These are phyloP conservation scores for Haliaeetus vocifer DNA, from an alignment of 2,797 vertebrate genomes.

Conservation along the genomic window DNA sequence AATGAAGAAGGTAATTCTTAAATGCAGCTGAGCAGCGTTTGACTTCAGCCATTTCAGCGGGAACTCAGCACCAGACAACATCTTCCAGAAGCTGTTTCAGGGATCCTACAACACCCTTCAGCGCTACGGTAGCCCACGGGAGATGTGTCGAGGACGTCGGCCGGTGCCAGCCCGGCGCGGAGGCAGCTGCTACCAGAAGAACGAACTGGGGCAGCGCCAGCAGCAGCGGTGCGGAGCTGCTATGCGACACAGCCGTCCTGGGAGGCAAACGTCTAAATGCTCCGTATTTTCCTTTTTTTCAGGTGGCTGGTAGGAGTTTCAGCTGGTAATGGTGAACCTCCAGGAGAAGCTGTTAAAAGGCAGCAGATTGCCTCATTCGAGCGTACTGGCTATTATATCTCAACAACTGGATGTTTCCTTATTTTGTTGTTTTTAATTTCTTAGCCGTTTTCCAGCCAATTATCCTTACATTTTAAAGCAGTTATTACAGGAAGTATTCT, in stretches of 20 bases:
- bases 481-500: neutral
- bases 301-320: neutral
- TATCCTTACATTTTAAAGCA: neutral
- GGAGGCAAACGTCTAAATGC: neutral
- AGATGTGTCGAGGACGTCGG: neutral
- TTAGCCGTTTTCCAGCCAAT: neutral
- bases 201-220: neutral
- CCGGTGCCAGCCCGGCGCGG: rapidly evolving
- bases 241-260: rapidly evolving
- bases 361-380: neutral
- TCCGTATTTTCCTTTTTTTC: neutral
- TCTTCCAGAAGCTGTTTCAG: neutral
- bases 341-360: neutral
- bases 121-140: neutral
- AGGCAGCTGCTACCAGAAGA: neutral
- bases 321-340: neutral
- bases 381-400: neutral
- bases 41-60: neutral
- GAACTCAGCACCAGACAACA: neutral
- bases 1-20: slow-evolving; percentile 30
- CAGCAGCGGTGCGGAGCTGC: neutral
- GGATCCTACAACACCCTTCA: neutral
- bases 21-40: neutral
- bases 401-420: neutral
- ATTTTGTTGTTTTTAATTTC: neutral